Conservation (phyloP, 2,113 vertebrate species). For the Ondatra zibethicus region DNA sequence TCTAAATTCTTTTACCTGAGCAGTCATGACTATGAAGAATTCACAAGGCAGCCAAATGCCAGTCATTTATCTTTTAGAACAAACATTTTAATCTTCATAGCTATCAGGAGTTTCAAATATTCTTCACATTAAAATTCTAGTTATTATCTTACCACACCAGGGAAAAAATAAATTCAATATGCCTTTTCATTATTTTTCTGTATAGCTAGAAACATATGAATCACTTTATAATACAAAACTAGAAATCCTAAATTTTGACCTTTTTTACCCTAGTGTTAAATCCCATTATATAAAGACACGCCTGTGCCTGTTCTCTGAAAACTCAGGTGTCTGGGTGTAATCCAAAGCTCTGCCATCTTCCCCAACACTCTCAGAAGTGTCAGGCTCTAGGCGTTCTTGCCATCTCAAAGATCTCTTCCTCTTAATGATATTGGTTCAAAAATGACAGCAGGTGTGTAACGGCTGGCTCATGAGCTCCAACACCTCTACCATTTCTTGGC, state of each 20-base stretch:
- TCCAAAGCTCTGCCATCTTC: conserved; percentile 51
- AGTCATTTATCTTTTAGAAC: conserved; percentile 45
- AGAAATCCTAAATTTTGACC: conserved; percentile 37
- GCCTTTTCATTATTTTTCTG: neutral
- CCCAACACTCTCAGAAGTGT: conserved; percentile 55
- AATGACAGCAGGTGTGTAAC: neutral
- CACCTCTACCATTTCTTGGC: neutral
- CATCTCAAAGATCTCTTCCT: conserved; percentile 16
- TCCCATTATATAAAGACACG: conserved; percentile 40
- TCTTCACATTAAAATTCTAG: conserved; percentile 57
- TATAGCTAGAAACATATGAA: neutral
- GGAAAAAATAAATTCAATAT: neutral
- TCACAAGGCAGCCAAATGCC: conserved; percentile 17
- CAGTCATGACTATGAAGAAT: conserved; percentile 19
- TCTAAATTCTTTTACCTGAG: neutral
- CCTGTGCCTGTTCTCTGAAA: neutral
- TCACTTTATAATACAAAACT: neutral
- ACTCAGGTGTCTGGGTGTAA: neutral
- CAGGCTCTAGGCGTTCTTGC: conserved; percentile 43
- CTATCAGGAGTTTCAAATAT: conserved; percentile 36
- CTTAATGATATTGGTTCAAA: conserved; percentile 55
- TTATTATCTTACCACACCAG: neutral
- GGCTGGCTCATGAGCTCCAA: conserved; percentile 36
- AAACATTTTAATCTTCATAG: conserved; percentile 50
- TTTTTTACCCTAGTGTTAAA: conserved; percentile 47